A percentile compares a stretch with the other conserved stretches of the same genome.
Conservation (phyloP, 2,888 invertebrate genomes). For the Drosophila merina region DNA sequence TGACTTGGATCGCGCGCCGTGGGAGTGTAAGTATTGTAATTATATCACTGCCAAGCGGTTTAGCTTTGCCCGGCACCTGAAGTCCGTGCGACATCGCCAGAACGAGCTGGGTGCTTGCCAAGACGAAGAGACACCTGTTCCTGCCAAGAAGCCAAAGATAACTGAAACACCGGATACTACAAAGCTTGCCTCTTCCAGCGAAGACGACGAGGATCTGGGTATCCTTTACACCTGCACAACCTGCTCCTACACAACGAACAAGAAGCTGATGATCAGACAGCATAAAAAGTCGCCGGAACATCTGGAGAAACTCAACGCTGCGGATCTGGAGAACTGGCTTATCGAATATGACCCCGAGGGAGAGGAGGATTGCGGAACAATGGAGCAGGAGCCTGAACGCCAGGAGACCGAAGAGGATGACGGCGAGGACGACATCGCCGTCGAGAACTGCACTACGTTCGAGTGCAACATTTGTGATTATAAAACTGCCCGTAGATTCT, state of each 20-base stretch:
- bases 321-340: not conserved
- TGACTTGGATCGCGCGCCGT: slow-evolving; percentile 24
- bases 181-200: not conserved
- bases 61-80: slow-evolving; percentile 22
- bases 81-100: slow-evolving; percentile 12
- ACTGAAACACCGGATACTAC: not conserved
- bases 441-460: slow-evolving; percentile 1
- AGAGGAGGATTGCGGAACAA: not conserved
- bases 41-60: slow-evolving; percentile 33
- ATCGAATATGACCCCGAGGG: slow-evolving; percentile 8
- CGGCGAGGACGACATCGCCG: not conserved
- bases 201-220: not conserved
- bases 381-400: too few species aligned
- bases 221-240: slow-evolving; percentile 6
- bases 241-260: slow-evolving; percentile 10
- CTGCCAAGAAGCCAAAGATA: not conserved
- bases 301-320: not conserved
- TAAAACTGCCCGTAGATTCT: slow-evolving; percentile 13
- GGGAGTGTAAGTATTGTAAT: slow-evolving; percentile 12
- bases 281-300: slow-evolving; percentile 1
- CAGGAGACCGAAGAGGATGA: not conserved
- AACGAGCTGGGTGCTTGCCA: not conserved
- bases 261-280: not conserved
- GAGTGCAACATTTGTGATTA: slow-evolving; percentile 23
- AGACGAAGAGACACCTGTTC: not conserved